Conservation (phyloP, 2,113 vertebrate genomes). For the Lepisosteus oculatus region DNA sequence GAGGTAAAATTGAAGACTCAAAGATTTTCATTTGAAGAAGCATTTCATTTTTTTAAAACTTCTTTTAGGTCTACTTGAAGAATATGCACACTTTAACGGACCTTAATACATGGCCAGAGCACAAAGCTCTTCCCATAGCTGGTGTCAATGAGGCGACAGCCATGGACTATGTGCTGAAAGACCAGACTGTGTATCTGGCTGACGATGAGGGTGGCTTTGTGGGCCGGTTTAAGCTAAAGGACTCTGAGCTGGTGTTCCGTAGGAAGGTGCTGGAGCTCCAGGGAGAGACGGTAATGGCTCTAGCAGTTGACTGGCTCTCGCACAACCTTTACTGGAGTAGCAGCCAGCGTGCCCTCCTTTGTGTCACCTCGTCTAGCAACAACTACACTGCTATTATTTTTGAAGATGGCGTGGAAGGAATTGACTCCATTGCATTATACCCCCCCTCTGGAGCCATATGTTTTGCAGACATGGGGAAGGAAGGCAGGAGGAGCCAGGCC, state of each 20-base stretch:
- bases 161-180: constrained; percentile 61
- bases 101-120: constrained; percentile 58
- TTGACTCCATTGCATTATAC: constrained; percentile 68
- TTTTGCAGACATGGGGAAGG: constrained; percentile 54
- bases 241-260: constrained; percentile 49
- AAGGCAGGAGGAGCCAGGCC: accelerated
- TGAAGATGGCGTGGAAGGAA: constrained; percentile 44
- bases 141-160: constrained; percentile 54
- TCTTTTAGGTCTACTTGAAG: constrained; percentile 70
- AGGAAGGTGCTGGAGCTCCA: constrained; percentile 59
- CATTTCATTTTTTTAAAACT: neutral
- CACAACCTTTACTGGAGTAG: constrained; percentile 85
- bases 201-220: constrained; percentile 62
- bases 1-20: too few species aligned
- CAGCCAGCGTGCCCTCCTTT: constrained; percentile 49
- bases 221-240: constrained; percentile 58
- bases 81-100: constrained; percentile 46
- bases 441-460: constrained; percentile 72
- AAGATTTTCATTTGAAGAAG: too few species aligned
- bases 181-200: constrained; percentile 69
- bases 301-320: constrained; percentile 87
- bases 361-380: constrained; percentile 55
- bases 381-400: constrained; percentile 59
- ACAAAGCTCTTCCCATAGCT: constrained; percentile 53
- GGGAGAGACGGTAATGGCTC: constrained; percentile 55